Percentiles rank a stretch among this genome's conserved stretches.
Evolutionary conservation across 1,140 invertebrate species (phyloP).

Genomic region (Drosophila gunungcola): DNA sequence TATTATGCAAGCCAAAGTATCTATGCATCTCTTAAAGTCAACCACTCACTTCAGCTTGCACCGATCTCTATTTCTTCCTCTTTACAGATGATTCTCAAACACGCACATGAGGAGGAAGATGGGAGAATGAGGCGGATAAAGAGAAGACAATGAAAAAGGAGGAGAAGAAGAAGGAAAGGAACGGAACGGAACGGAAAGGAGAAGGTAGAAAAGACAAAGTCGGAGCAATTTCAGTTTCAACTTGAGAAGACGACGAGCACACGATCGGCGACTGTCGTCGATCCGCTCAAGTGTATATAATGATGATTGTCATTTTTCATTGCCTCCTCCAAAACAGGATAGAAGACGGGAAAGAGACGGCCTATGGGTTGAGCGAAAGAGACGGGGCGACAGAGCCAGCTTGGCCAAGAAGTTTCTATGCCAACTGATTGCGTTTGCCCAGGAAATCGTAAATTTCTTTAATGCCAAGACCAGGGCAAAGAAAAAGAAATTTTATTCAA

Average conservation of each 20-base stretch:
- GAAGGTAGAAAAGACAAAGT: conserved; percentile 10
- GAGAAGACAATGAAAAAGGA: background rate
- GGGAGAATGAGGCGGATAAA: conserved; percentile 6
- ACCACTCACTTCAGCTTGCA: conserved; percentile 14
- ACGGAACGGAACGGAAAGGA: background rate
- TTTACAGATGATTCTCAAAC: conserved; percentile 24
- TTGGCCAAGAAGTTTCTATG: conserved; percentile 36
- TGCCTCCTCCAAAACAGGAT: conserved; percentile 33
- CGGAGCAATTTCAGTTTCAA: conserved; percentile 60
- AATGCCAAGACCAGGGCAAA: background rate
- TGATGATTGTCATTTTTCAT: conserved; percentile 80
- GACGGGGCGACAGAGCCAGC: background rate
- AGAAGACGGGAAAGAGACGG: conserved; percentile 11
- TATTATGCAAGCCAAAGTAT: conserved; percentile 36
- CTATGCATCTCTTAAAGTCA: conserved; percentile 15
- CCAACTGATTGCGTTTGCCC: conserved; percentile 21
- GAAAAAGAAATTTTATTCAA: background rate
- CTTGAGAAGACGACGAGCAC: conserved; percentile 28
- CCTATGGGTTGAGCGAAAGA: conserved; percentile 1
- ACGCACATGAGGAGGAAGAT: conserved; percentile 17
- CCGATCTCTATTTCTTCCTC: background rate
- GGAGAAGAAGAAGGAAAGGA: background rate
- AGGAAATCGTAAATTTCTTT: conserved; percentile 36
- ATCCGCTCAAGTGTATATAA: conserved; percentile 68
- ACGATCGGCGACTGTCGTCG: conserved; percentile 29